Base-by-base conservation (phyloP, 35 echinoderm and acorn worm species). In the Holothuria glaberrima region DNA sequence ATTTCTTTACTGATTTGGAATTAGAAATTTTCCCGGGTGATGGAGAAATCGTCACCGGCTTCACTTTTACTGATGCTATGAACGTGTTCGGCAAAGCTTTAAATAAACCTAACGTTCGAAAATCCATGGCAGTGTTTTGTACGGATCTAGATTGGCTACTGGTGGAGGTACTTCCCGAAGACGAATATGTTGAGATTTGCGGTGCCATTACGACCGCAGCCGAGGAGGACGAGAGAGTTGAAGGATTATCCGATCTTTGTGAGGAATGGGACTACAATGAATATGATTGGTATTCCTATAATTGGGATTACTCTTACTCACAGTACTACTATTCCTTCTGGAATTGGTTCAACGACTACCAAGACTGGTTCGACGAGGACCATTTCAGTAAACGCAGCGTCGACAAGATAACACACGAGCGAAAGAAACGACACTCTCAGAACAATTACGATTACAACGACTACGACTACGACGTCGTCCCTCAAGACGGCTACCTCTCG, bases 11-110 rank as follows among this genome's bases (percentile, higher is more conserved):
- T 30, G 66, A 69, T 33, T 33, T 69, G 10, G n/a, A 12, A 14
- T 30, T 45, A 12, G 83, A 86, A 67, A 5, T 86, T 28, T 90
- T 59, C 71, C 54, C 68, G 48, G 21, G 48, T 26, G 30, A 26
- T 61, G 88, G 88, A 9, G 88, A 89, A 62, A 30, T 89, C 31
- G 9, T 89, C 30, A 34, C 69, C 3, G 88, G 88, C 26, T 48
- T 89, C 30, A 77, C 35, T 20, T 77, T 79, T 31, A 77, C 70
- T 58, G 88, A 89, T 38, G 56, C 38, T 1, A 22, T 89, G 88
- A 77, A 89, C 33, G 30, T 75, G 12, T 7, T 79, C 14, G 88
- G 88, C n/a, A 89, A 89, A 56, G 54, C 71, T 35, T 36, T 76
- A 6, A 89, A 89, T 29, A 35, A 33, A 25, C 70, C 41, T 5